A percentile compares a stretch with the other conserved stretches of the same genome.
These are phyloP conservation scores for Cephonodes hylas DNA, from an alignment of 2,888 invertebrate genomes.

Conservation along the genomic window DNA sequence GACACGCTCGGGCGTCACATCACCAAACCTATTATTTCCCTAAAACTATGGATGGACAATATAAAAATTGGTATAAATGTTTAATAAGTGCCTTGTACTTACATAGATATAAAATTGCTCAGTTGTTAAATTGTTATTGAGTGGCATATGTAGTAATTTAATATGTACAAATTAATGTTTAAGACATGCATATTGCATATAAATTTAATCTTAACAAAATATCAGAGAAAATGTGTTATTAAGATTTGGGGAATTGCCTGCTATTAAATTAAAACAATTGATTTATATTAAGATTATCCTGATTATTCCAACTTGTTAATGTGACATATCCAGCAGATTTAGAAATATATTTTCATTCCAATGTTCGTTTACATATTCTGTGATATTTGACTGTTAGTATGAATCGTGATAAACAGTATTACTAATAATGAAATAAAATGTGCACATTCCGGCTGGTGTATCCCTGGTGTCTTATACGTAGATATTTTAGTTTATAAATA, in stretches of 20 bases:
- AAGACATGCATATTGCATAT: background rate
- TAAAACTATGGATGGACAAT: background rate
- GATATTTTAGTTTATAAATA: background rate
- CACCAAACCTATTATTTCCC: background rate
- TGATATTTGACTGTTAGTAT: slow-evolving; percentile 2
- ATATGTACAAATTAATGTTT: background rate
- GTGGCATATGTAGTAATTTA: background rate
- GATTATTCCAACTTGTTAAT: background rate
- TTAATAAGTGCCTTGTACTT: background rate
- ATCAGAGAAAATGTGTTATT: no score
- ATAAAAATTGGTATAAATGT: background rate
- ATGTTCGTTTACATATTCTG: background rate
- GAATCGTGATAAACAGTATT: slow-evolving; percentile 5
- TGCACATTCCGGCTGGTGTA: background rate
- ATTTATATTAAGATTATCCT: background rate
- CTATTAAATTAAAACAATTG: background rate
- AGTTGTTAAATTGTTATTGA: background rate
- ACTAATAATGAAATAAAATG: background rate
- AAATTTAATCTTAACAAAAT: no score
- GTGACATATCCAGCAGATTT: background rate
- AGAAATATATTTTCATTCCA: background rate
- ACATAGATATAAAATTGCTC: background rate
- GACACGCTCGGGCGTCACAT: background rate
- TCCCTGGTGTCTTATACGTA: background rate
- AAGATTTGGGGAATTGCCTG: no score